A percentile compares a stretch with the other conserved stretches of the same genome.
Evolutionary conservation across 2,888 invertebrate species (phyloP).

Genomic region (Agrochola lychnidis): DNA sequence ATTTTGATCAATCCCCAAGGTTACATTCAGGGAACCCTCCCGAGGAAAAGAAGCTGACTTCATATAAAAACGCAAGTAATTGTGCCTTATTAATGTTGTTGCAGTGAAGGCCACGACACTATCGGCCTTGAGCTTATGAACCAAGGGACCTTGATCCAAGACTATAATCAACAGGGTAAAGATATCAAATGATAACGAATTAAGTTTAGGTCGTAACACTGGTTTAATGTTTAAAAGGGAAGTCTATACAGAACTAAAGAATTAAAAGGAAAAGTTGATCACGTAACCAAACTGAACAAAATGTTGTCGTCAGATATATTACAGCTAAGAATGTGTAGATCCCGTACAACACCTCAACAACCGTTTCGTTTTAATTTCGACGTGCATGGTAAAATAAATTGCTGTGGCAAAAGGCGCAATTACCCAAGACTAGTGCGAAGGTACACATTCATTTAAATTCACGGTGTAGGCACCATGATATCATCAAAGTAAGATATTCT

Average conservation of each 20-base stretch:
- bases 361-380: slow-evolving; percentile 13
- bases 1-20: slow-evolving; percentile 13
- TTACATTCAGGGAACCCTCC: not conserved
- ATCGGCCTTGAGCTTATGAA: slow-evolving; percentile 34
- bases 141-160: slow-evolving; percentile 18
- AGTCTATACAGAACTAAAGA: not conserved
- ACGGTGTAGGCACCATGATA: slow-evolving; percentile 38
- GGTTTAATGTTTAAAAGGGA: not conserved
- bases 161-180: slow-evolving; percentile 35
- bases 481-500: slow-evolving; percentile 57
- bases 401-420: slow-evolving; percentile 5
- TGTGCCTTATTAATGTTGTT: slow-evolving; percentile 42
- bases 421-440: slow-evolving; percentile 3
- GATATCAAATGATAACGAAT: slow-evolving; percentile 22
- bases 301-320: not conserved
- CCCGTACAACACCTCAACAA: slow-evolving; percentile 7
- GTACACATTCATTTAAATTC: slow-evolving; percentile 53
- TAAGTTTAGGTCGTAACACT: slow-evolving; percentile 15
- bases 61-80: slow-evolving; percentile 54
- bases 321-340: not conserved
- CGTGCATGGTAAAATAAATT: slow-evolving; percentile 8
- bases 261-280: slow-evolving; percentile 3
- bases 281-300: not conserved
- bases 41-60: slow-evolving; percentile 19
- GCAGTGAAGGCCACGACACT: slow-evolving; percentile 41